Conservation (phyloP, 2,797 vertebrate genomes). For the Galago senegalensis region DNA sequence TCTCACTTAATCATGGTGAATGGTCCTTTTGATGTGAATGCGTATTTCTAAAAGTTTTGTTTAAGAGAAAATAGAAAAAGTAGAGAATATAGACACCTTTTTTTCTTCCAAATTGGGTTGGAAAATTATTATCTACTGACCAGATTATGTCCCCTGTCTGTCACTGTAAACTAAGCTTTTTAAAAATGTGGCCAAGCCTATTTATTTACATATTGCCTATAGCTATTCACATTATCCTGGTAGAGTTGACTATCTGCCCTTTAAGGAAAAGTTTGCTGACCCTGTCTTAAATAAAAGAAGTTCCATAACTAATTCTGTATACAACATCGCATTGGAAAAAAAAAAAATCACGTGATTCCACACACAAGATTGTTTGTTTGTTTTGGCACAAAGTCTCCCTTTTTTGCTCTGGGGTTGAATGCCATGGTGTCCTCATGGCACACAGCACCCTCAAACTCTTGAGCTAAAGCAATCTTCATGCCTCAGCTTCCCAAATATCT, state of each 20-base stretch:
- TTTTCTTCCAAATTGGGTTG: neutral
- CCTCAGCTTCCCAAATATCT: no score
- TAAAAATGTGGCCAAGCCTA: neutral
- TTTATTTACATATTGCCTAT: neutral
- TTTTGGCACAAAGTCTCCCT: no score
- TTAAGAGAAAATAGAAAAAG: neutral
- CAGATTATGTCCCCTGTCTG: neutral
- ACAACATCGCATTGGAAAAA: neutral
- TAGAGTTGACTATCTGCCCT: neutral
- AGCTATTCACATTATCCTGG: neutral
- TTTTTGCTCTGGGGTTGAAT: no score
- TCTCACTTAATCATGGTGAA: neutral
- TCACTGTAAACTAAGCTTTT: conserved; percentile 8
- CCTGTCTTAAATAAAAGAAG: neutral
- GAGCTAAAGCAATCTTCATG: no score
- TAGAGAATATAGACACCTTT: neutral
- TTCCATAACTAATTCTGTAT: neutral
- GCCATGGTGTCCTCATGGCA: no score
- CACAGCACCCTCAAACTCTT: no score
- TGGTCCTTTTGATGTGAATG: neutral
- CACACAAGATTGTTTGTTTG: neutral
- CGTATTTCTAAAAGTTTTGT: neutral
- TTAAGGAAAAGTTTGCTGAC: neutral
- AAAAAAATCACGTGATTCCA: neutral
- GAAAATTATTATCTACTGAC: neutral